Percentiles rank a stretch among this genome's conserved stretches.
phyloP scores from a whole-genome alignment of 2,797 vertebrate species.

The Clamator glandarius region DNA sequence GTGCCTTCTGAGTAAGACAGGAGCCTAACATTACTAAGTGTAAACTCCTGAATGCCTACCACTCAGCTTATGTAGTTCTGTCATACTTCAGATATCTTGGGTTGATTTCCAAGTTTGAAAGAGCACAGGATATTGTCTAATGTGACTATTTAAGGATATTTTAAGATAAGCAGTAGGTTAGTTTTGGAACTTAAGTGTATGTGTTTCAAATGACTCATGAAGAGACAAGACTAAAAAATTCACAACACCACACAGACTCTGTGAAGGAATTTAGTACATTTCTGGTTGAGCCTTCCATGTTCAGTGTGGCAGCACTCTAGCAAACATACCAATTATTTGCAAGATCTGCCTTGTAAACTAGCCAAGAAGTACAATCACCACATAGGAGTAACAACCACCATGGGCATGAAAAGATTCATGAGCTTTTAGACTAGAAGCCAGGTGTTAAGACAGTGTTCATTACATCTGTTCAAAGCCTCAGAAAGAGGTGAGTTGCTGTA shows the following conservation, averaged over 20 bases:
- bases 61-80: background rate
- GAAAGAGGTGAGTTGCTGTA: background rate
- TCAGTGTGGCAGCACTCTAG: background rate
- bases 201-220: conserved; percentile 41
- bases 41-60: background rate
- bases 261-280: background rate
- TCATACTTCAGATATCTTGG: conserved; percentile 13
- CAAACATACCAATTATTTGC: background rate
- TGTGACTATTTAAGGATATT: conserved; percentile 55
- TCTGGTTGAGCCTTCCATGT: background rate
- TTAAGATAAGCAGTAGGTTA: conserved; percentile 20
- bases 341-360: background rate
- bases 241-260: background rate
- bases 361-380: background rate
- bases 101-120: conserved; percentile 1
- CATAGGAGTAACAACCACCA: background rate
- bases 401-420: background rate
- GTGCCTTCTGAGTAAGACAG: background rate
- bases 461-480: background rate
- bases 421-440: background rate
- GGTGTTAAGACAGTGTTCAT: background rate
- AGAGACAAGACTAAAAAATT: background rate
- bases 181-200: conserved; percentile 8
- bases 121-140: background rate
- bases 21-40: background rate